Conservation (phyloP, 2,888 invertebrate species). For the Monochamus alternatus region DNA sequence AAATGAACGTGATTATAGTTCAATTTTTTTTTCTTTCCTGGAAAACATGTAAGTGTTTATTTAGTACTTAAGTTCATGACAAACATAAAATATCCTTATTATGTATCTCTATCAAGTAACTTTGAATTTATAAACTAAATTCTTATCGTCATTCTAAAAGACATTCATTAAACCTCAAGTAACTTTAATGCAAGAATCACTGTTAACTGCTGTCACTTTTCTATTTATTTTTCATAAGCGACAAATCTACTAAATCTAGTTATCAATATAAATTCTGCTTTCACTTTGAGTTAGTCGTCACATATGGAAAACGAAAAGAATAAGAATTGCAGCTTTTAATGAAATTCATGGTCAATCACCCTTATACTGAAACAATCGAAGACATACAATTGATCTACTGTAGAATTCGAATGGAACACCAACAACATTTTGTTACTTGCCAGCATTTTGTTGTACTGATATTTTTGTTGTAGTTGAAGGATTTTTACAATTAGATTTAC, state of each 20-base stretch:
- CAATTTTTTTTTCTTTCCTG: too few species aligned
- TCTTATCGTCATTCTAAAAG: too few species aligned
- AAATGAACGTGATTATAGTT: too few species aligned
- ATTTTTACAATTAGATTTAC: conserved; percentile 61
- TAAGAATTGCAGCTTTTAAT: conserved; percentile 46
- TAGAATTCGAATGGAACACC: conserved; percentile 49
- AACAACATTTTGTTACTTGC: conserved; percentile 62
- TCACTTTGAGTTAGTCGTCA: neutral
- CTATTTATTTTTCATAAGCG: conserved; percentile 22
- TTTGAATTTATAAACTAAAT: too few species aligned
- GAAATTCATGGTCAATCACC: conserved; percentile 53
- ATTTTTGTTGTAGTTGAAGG: conserved; percentile 63
- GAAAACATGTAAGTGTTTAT: too few species aligned
- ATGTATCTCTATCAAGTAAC: too few species aligned
- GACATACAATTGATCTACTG: conserved; percentile 45
- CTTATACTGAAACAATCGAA: conserved; percentile 47
- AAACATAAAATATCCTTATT: too few species aligned
- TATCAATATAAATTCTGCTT: too few species aligned
- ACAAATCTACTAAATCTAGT: neutral
- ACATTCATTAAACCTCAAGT: too few species aligned
- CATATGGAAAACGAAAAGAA: conserved; percentile 24
- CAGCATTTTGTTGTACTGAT: conserved; percentile 62
- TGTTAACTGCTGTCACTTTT: neutral
- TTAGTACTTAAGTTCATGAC: too few species aligned
- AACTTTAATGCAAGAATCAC: too few species aligned